Evolutionary conservation across 2,888 invertebrate species (phyloP), one percentile per base, ranked within the genome.

Genomic region (Morpho deidamia): DNA sequence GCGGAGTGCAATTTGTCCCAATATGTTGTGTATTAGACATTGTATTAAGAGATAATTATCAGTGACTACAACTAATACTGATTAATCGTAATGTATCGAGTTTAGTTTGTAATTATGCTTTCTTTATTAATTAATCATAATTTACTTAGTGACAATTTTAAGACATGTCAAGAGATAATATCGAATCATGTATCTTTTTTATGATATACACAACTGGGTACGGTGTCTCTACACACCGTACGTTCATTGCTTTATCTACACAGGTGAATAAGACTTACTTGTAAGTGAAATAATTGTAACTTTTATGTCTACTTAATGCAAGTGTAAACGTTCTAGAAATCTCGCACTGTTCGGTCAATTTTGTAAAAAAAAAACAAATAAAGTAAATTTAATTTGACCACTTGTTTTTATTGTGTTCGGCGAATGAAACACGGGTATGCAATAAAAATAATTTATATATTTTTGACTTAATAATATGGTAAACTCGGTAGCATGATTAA

Each of bases 331-430:
- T 88, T 85, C 83, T 89, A 88, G 88, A 88, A 89, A 89, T 89
- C 88, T 89, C 89, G 89, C 89, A 89, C 89, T 89, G 88, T 89
- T 89, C 89, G 89, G 89, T 89, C 89, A 89, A 89, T 88, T 89
- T 89, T 89, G 85, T 87, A 86, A 86, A 85, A 82, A 51, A 83
- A 37, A 37, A 37, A 37, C 37, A 87, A 87, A 83, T 81, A 81
- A 88, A 87, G 78, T 83, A 83, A 86, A 82, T 80, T 86, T 87
- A 82, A 86, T 84, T 87, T 85, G 74, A 80, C 38, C 69, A 66
- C 67, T 70, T 71, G 76, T 70, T 77, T 83, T 81, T 67, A 69
- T 76, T 79, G 66, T 53, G 48, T 45, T 44, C 42, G 34, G 23
- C 35, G 38, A 68, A 81, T 74, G 56, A 81, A 84, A 84, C 73